Evolutionary conservation across 2,113 vertebrate species (phyloP).

Genomic region (Psilopsiagon aymara): DNA sequence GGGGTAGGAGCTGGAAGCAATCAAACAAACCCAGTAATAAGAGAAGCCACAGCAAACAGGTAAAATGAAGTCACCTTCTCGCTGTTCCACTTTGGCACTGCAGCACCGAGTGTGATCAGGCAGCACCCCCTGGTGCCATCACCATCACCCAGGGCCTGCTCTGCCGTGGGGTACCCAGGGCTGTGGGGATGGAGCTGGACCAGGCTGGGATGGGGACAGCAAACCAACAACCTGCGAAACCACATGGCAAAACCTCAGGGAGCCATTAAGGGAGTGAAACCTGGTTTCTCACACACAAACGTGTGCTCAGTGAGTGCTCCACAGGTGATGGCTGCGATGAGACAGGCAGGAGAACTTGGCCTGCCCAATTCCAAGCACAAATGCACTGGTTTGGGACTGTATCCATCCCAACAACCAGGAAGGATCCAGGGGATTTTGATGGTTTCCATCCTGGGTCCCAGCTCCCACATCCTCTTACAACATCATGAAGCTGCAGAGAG

Average conservation of each 20-base stretch:
- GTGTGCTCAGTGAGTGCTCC: rapidly evolving
- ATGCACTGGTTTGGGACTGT: rapidly evolving
- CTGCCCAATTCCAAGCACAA: rapidly evolving
- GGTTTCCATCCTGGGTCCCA: not conserved
- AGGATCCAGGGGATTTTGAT: not conserved
- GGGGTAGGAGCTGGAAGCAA: not conserved
- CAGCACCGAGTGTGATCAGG: not conserved
- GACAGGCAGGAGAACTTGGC: not conserved
- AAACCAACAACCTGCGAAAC: rapidly evolving
- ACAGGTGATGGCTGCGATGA: not conserved
- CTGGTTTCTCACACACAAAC: rapidly evolving
- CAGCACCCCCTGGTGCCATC: constrained; percentile 75
- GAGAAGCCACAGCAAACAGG: not conserved
- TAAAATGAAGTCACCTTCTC: not conserved
- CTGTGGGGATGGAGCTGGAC: not conserved
- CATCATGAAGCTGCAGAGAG: not conserved
- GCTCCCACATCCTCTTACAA: not conserved
- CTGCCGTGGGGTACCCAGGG: not conserved
- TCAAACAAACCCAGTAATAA: rapidly evolving
- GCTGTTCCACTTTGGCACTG: not conserved
- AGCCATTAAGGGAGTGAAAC: not conserved
- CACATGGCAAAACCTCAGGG: not conserved
- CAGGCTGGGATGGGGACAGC: not conserved
- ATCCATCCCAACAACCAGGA: not conserved
- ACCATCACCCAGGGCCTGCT: not conserved